These are phyloP conservation scores for Eurystomus glaucurus DNA, from an alignment of 2,797 vertebrate genomes.

Conservation along the genomic window DNA sequence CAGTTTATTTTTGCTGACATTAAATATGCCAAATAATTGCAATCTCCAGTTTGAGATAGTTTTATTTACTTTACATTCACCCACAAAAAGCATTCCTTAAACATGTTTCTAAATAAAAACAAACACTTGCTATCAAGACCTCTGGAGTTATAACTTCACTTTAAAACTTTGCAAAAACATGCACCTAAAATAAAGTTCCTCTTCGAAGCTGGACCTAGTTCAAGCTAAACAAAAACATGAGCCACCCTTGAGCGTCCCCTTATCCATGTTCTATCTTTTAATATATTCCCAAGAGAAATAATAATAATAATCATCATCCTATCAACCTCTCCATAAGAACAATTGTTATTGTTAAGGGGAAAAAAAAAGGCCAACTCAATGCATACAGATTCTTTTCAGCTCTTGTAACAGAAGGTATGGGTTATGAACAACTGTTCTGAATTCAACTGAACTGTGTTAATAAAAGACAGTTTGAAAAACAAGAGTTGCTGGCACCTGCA, in stretches of 20 bases:
- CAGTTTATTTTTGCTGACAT: slow-evolving; percentile 29
- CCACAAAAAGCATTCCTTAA: slow-evolving; percentile 41
- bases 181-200: slow-evolving; percentile 48
- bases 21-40: not conserved
- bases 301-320: not conserved
- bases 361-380: not conserved
- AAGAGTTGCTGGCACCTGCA: slow-evolving; percentile 25
- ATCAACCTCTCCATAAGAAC: not conserved
- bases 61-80: slow-evolving; percentile 45
- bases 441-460: not conserved
- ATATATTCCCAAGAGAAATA: slow-evolving; percentile 47
- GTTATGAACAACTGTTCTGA: slow-evolving; percentile 5
- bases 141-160: not conserved
- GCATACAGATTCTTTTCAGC: not conserved
- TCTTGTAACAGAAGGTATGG: not conserved
- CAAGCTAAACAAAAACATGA: slow-evolving; percentile 69
- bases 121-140: slow-evolving; percentile 22
- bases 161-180: slow-evolving; percentile 43
- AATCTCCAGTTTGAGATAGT: not conserved
- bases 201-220: slow-evolving; percentile 34
- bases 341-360: not conserved
- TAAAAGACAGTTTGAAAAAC: not conserved
- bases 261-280: slow-evolving; percentile 47
- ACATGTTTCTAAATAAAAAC: slow-evolving; percentile 52
- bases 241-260: slow-evolving; percentile 40